phyloP scores from a whole-genome alignment of 2,888 invertebrate genomes.

The Chouioia cunea region DNA sequence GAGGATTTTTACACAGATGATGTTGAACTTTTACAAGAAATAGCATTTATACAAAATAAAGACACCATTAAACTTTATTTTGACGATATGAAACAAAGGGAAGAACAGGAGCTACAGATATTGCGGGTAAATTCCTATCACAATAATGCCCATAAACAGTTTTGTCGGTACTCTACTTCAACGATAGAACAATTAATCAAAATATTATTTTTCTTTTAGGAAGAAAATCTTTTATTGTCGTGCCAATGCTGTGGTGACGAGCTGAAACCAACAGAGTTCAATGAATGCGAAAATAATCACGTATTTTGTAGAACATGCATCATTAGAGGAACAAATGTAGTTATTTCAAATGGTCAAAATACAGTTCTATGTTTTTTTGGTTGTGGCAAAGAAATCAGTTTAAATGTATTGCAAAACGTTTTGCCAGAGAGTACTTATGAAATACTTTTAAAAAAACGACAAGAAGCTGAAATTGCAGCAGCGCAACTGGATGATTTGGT shows the following conservation, averaged over 20 bases:
- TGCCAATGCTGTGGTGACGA: constrained; percentile 73
- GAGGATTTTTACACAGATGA: constrained; percentile 10
- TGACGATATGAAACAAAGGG: constrained; percentile 58
- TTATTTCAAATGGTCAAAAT: constrained; percentile 66
- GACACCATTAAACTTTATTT: constrained; percentile 57
- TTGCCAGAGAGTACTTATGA: constrained; percentile 69
- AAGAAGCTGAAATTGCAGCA: constrained; percentile 70
- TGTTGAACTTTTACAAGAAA: constrained; percentile 56
- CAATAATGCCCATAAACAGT: no score
- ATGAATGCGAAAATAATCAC: constrained; percentile 67
- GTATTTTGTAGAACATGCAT: constrained; percentile 69
- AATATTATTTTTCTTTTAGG: constrained; percentile 7
- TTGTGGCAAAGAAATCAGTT: constrained; percentile 63
- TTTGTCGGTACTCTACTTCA: no score
- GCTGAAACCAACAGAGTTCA: constrained; percentile 67
- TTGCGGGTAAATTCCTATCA: constrained; percentile 58
- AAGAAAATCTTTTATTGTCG: constrained; percentile 61
- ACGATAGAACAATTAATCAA: no score
- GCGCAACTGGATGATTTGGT: constrained; percentile 73
- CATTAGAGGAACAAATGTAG: constrained; percentile 62
- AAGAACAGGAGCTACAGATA: constrained; percentile 57
- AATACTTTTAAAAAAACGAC: constrained; percentile 69
- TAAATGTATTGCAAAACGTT: constrained; percentile 63
- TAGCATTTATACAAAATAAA: constrained; percentile 61
- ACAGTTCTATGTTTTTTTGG: constrained; percentile 68